Evolutionary conservation across 2,113 vertebrate genomes (phyloP), one percentile per base, ranked within the genome.

Genomic region (Malaclemys terrapin): DNA sequence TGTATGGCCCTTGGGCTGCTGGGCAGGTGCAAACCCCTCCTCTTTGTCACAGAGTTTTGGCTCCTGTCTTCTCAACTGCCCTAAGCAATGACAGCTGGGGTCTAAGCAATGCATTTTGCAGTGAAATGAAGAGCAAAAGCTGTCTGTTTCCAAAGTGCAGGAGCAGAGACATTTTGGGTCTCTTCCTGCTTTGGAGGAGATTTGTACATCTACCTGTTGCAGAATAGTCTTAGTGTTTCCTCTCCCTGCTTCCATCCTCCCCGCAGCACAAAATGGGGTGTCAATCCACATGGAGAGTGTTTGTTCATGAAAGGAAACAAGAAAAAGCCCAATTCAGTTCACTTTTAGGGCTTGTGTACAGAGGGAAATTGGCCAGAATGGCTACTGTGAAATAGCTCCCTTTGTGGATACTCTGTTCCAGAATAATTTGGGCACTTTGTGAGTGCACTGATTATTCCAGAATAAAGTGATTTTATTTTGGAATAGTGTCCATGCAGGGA

Each of bases 231-330:
- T 95, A 90, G 91, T 96, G 85, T 95, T 96, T 96, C 94, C 87
- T 96, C 93, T 95, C 94, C 93, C 91, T 91, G 57, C 76, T 95
- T 84, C 95, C 89, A 96, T 96, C 96, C 95, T 97, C 95, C 95
- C 90, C 75, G 88, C 81, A 53, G 92, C 84, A 80, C 89, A 85
- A 91, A 94, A 82, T 65, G 59, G 91, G 94, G 86, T 95, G 92
- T 95, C 93, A 95, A 84, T 82, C 87, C 87, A 89, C 95, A 96
- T 91, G 85, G 95, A 92, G 96, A 47, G 89, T 93, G 79, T 87
- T 96, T 93, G 79, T 87, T 96, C 89, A 86, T 96, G 96, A 97
- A 97, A 92, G 96, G 96, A 95, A 95, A 95, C 54, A 92, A 89
- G 38, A 93, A 93, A 94, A 96, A 90, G 42, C 87, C 47, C 69